Evolutionary conservation across 2,797 vertebrate species (phyloP).

Genomic region (Brotula barbata): DNA sequence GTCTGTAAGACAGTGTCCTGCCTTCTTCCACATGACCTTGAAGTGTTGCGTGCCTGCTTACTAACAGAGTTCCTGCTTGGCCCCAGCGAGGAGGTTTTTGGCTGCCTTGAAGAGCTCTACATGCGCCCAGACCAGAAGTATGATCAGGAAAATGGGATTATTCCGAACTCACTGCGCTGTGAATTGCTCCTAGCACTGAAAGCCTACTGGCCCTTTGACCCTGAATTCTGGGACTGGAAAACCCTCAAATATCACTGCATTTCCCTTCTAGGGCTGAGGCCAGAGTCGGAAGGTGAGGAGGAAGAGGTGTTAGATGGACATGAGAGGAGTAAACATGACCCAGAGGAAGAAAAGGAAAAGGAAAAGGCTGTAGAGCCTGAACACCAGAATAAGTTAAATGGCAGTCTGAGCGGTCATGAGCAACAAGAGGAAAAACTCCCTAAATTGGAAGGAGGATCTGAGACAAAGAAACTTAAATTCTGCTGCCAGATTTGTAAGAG

Average conservation of each 20-base stretch:
- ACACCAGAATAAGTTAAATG: constrained; percentile 50
- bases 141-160: constrained; percentile 88
- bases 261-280: constrained; percentile 86
- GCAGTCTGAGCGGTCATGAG: constrained; percentile 38
- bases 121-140: constrained; percentile 93
- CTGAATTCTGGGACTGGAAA: constrained; percentile 99
- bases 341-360: constrained; percentile 42
- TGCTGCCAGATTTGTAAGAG: constrained; percentile 92
- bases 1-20: constrained; percentile 94
- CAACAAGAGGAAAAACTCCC: constrained; percentile 24
- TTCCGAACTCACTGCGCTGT: constrained; percentile 96
- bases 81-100: constrained; percentile 85
- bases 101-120: constrained; percentile 88
- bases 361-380: constrained; percentile 48
- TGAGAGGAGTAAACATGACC: constrained; percentile 74
- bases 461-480: constrained; percentile 85
- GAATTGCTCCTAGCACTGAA: constrained; percentile 94
- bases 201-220: constrained; percentile 97
- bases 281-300: constrained; percentile 83
- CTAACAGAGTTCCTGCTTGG: constrained; percentile 95
- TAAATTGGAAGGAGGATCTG: constrained; percentile 26
- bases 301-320: constrained; percentile 70
- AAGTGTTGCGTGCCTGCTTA: constrained; percentile 93
- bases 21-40: constrained; percentile 92
- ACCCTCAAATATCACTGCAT: constrained; percentile 92